Base-by-base conservation (phyloP, 2,797 vertebrate genomes). In the Anguilla megastoma region DNA sequence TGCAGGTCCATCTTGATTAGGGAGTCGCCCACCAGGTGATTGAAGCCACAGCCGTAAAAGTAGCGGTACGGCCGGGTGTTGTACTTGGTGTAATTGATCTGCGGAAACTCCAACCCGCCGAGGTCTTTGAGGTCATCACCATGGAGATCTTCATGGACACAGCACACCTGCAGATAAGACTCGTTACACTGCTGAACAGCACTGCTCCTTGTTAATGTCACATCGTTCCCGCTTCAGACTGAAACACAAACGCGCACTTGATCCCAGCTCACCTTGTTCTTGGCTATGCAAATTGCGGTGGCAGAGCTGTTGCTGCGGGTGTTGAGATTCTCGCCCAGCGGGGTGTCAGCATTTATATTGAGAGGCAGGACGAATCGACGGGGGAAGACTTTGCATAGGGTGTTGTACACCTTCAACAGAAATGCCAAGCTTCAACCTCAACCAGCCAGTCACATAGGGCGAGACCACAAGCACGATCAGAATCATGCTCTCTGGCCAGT, bases 1-100 rank as follows among this genome's bases (percentile, higher is more conserved):
- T 95, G 93, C 89, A 97, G 93, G 86, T 99, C 97, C 83, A 97
- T 95, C 93, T 99, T 99, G 88, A 99, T 92, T 89, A 99, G 93
- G 8, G 97, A 98, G 94, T 99, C 95, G 86, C 97, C 97, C 85
- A 98, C 92, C 91, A 99, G 52, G 89, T 99, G 97, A 87, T 93
- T 94, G 91, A 98, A 97, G 16, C 98, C 98, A 14, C 98, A 99
- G n/a, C 97, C 98, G 0, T 98, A 99, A 93, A 98, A 97, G 91
- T 96, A 99, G 14, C 94, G 94, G 87, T 99, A 99, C 0, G 96
- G 97, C 86, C 92, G 95, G 3, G 97, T 93, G 76, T 95, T 98
- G 89, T 71, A 97, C 33, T 33, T 85, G 0, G 89, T 30, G 30
- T 99, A 99, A 91, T 99, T 97, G 92, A 99, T 99, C 88, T 98